Evolutionary conservation across 2,888 invertebrate species (phyloP).

Genomic region (Drosophila sordidula): DNA sequence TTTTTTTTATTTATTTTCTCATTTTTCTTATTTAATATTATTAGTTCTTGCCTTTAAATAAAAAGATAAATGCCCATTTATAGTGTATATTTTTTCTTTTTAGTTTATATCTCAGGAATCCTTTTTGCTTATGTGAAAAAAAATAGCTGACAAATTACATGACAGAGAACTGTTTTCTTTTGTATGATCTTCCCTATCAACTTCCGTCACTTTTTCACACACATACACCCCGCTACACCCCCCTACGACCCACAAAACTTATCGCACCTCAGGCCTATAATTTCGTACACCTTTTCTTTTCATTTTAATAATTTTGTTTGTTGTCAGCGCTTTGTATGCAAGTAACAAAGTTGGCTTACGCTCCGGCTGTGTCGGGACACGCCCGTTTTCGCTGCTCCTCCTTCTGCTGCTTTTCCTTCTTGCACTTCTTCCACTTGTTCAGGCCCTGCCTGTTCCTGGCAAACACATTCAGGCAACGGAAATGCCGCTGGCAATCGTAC

Average conservation of each 20-base stretch:
- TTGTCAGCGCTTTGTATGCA: conserved; percentile 30
- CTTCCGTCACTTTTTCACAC: not conserved
- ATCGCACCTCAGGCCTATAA: conserved; percentile 25
- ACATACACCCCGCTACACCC: not conserved
- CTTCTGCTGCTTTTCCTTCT: not conserved
- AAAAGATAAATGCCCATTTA: too few species aligned
- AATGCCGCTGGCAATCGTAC: conserved; percentile 33
- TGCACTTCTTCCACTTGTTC: conserved; percentile 18
- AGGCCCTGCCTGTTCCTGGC: conserved; percentile 19
- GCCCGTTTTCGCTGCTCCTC: conserved; percentile 15
- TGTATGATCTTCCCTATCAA: not conserved
- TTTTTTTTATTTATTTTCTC: too few species aligned
- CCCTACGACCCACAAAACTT: not conserved
- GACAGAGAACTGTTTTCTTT: not conserved
- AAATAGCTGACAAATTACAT: not conserved
- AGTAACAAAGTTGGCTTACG: conserved; percentile 23
- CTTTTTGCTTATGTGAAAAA: not conserved
- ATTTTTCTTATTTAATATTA: too few species aligned
- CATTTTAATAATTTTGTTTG: conserved; percentile 25
- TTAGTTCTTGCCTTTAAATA: too few species aligned
- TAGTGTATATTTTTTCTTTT: too few species aligned
- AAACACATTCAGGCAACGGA: conserved; percentile 47
- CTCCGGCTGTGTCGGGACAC: conserved; percentile 24
- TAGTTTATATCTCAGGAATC: too few species aligned
- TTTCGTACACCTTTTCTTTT: conserved; percentile 10